Conservation (phyloP, 2,888 invertebrate genomes). For the Acrobasis suavella region DNA sequence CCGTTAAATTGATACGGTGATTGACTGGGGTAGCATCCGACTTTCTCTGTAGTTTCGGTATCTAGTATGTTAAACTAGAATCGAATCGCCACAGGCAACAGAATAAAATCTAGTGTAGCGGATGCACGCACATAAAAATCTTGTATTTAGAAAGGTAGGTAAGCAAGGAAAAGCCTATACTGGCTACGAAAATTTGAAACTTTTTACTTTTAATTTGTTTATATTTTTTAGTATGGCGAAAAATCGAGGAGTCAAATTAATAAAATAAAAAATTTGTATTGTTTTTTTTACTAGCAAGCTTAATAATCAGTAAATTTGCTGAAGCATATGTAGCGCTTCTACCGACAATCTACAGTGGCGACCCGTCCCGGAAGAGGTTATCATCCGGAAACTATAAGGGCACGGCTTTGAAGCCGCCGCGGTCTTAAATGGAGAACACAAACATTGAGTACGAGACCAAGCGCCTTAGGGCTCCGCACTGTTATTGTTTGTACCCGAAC, state of each 20-base stretch:
- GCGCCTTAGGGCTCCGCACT: slow-evolving; percentile 60
- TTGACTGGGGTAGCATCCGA: not conserved
- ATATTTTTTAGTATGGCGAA: too few relatives aligned
- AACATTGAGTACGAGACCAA: slow-evolving; percentile 54
- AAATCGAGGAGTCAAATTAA: too few relatives aligned
- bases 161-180: too few relatives aligned
- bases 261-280: not conserved
- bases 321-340: not conserved
- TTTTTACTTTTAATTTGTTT: too few relatives aligned
- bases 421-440: slow-evolving; percentile 72
- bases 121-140: too few relatives aligned
- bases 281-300: not conserved
- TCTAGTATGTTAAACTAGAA: too few relatives aligned
- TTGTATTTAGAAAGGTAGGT: too few relatives aligned
- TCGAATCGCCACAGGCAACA: too few relatives aligned
- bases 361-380: slow-evolving; percentile 19
- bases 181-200: too few relatives aligned
- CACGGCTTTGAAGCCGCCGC: slow-evolving; percentile 50
- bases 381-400: slow-evolving; percentile 23
- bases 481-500: slow-evolving; percentile 78
- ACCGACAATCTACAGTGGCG: not conserved
- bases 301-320: not conserved
- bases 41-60: not conserved
- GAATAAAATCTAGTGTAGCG: too few relatives aligned
- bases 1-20: not conserved